Evolutionary conservation across 2,113 vertebrate species (phyloP).

Genomic region (Rhombomys opimus): DNA sequence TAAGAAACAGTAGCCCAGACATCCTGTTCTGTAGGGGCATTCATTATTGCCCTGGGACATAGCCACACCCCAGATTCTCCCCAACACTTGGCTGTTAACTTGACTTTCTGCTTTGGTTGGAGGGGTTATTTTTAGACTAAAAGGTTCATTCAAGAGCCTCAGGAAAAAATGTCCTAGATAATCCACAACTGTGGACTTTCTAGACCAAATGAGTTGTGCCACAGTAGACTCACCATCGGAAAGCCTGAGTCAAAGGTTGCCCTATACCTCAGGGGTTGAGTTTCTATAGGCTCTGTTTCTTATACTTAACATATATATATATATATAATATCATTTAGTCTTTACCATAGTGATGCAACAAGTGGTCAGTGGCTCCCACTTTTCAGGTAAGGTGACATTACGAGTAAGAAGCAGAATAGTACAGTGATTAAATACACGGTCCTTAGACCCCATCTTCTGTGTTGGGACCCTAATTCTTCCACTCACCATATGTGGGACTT

Average conservation of each 20-base stretch:
- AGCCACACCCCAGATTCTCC: not conserved
- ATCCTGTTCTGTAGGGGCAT: not conserved
- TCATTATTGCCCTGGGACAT: not conserved
- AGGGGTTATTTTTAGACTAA: not conserved
- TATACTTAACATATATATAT: too few species aligned
- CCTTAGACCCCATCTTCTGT: not conserved
- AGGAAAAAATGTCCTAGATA: not conserved
- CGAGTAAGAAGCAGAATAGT: not conserved
- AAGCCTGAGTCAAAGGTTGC: not conserved
- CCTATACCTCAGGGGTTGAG: not conserved
- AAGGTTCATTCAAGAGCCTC: not conserved
- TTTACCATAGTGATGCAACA: not conserved
- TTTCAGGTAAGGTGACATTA: not conserved
- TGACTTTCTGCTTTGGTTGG: not conserved
- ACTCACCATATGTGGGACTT: not conserved
- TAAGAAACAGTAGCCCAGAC: not conserved
- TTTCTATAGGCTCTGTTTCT: not conserved
- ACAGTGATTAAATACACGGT: not conserved
- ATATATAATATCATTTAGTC: not conserved
- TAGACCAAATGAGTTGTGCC: not conserved
- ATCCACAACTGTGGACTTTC: not conserved
- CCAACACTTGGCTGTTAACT: not conserved
- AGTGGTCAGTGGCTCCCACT: not conserved
- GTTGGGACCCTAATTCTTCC: not conserved
- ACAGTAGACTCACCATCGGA: not conserved